These are phyloP conservation scores for Anthopleura sola DNA, from an alignment of 64 coral and sea anemone genomes.

Conservation along the genomic window DNA sequence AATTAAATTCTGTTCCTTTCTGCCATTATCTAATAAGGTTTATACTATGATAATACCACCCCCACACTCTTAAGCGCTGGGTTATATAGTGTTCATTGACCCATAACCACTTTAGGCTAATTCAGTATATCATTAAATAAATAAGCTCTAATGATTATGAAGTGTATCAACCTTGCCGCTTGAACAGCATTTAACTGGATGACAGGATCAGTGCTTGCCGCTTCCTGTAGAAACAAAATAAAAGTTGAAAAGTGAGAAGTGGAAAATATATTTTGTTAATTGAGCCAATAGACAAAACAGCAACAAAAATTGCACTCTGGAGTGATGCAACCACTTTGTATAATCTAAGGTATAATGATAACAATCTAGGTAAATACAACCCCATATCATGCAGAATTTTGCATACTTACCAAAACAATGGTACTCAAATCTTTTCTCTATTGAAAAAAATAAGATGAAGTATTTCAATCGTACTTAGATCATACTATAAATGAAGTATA, in stretches of 20 bases:
- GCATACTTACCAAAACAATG: slow-evolving; percentile 59
- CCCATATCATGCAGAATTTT: neutral
- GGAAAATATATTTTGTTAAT: too few relatives aligned
- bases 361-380: neutral
- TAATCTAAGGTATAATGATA: neutral
- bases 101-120: too few relatives aligned
- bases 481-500: neutral
- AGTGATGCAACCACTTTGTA: neutral
- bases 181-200: slow-evolving; percentile 71
- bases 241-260: neutral
- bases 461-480: neutral
- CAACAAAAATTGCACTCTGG: neutral
- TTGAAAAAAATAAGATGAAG: neutral
- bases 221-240: slow-evolving; percentile 35
- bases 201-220: slow-evolving; percentile 54
- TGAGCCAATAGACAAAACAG: neutral
- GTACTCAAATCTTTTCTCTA: slow-evolving; percentile 67
- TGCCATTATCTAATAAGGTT: too few relatives aligned
- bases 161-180: slow-evolving; percentile 43
- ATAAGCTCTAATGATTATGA: neutral
- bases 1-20: too few relatives aligned
- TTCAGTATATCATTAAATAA: neutral
- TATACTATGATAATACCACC: too few relatives aligned
- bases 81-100: too few relatives aligned
- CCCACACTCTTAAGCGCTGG: too few relatives aligned